Evolutionary conservation across 2,113 vertebrate genomes (phyloP).

Genomic region (Craseonycteris thonglongyai): DNA sequence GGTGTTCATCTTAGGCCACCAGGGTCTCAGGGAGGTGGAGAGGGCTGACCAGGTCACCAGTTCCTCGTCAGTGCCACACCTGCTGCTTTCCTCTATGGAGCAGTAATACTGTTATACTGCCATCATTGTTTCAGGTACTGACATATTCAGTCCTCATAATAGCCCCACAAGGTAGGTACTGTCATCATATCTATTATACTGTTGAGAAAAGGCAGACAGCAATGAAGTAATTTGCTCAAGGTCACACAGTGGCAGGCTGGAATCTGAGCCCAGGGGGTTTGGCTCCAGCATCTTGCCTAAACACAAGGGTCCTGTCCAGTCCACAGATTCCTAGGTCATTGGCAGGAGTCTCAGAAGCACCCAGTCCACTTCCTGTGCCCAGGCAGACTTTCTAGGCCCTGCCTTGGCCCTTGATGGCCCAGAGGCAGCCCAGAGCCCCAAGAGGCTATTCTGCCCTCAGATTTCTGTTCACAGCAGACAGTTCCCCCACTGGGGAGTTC

Average conservation of each 20-base stretch:
- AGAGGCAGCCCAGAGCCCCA: neutral
- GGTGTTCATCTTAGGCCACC: neutral
- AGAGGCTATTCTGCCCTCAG: accelerated
- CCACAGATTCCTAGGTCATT: neutral
- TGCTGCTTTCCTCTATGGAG: neutral
- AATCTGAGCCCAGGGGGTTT: neutral
- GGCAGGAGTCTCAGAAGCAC: neutral
- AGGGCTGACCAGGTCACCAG: neutral
- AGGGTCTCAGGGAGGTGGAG: neutral
- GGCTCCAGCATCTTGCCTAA: neutral
- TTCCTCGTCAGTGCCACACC: too few species aligned
- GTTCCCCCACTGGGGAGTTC: neutral
- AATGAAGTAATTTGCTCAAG: neutral
- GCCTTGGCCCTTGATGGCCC: neutral
- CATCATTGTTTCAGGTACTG: neutral
- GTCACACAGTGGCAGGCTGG: neutral
- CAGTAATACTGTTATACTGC: neutral
- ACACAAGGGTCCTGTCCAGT: neutral
- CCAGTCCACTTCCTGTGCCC: neutral
- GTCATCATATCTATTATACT: neutral
- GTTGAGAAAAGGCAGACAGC: neutral
- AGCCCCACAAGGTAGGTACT: neutral
- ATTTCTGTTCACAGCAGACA: neutral
- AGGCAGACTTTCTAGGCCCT: neutral
- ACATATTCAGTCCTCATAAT: neutral